Percentiles rank a stretch among this genome's conserved stretches.
Conservation (phyloP, 2,113 vertebrate species). For the Naja naja region DNA sequence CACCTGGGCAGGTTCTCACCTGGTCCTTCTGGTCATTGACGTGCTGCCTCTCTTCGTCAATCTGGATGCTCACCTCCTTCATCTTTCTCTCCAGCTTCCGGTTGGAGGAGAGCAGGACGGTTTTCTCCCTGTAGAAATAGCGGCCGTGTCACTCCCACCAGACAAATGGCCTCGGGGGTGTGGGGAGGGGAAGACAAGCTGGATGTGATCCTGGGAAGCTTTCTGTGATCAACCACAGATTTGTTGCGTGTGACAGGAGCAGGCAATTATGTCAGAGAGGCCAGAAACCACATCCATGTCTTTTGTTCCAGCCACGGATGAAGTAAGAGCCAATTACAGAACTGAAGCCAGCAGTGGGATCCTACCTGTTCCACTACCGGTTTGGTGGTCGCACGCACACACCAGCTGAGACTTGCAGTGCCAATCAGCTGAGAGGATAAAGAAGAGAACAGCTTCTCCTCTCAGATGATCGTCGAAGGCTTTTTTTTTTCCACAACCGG, state of each 20-base stretch:
- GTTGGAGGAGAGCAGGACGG: conserved; percentile 75
- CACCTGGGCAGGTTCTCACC: conserved; percentile 59
- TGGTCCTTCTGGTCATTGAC: conserved; percentile 89
- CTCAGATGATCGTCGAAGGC: too few species aligned
- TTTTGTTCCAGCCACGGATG: background rate
- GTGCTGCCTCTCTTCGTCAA: conserved; percentile 88
- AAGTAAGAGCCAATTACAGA: background rate
- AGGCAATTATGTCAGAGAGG: background rate
- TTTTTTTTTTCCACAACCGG: too few species aligned
- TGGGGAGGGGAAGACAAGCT: background rate
- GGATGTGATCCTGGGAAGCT: background rate
- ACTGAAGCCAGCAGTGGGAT: background rate
- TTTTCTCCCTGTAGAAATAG: conserved; percentile 78
- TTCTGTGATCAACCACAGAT: background rate
- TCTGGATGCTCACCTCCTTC: conserved; percentile 87
- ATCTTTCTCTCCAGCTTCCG: conserved; percentile 89
- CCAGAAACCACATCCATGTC: background rate
- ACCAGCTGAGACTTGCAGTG: too few species aligned
- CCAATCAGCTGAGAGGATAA: too few species aligned
- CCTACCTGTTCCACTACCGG: too few species aligned
- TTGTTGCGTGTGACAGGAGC: background rate
- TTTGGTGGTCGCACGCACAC: too few species aligned
- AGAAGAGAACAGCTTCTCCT: background rate
- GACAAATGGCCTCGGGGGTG: background rate
- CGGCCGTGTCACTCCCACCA: background rate